Base-by-base conservation (phyloP, 2,797 vertebrate genomes). In the Mus caroli region DNA sequence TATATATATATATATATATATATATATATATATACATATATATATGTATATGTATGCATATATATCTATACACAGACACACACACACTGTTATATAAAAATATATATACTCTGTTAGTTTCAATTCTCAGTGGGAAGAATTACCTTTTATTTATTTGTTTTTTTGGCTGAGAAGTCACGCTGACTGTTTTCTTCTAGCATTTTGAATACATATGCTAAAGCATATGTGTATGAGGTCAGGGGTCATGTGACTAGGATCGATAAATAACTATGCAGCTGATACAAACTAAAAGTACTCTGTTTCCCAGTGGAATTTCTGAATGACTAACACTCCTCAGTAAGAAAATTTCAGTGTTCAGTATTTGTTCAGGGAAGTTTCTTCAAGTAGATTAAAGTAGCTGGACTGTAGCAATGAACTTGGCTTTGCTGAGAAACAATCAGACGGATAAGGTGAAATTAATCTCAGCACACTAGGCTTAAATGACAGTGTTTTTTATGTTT, bases 381-480 rank as follows among this genome's bases (percentile, higher is more conserved):
- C 88, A 88, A 20, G 17, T 46, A 43, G 69, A 28, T 79, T 22
- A 86, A 60, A 3, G 1, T 15, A 84, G 28, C 56, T 50, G 56
- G 67, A 7, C 1, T 92, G 80, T 4, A 56, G 13, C 19, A 19
- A 88, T 67, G 34, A 12, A 4, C 22, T 73, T 58, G 12, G 31
- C 14, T 80, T 79, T 82, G 37, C 15, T 13, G 85, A 89, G 19
- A 46, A 15, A 40, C n/a, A 24, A 7, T 75, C 22, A 46, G 71
- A 73, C 17, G 24, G 6, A 71, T 2, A 0, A 3, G 6, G 0
- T 15, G 1, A 64, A 77, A 40, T 0, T 10, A 0, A 11, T 62
- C 1, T 2, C 31, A 19, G 40, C 14, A 37, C 40, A 71, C 60
- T 5, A 2, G 1, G 37, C 34, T 9, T 40, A 34, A 13, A n/a